Evolutionary conservation across 2,888 invertebrate genomes (phyloP).

Genomic region (Spilosoma lubricipeda): DNA sequence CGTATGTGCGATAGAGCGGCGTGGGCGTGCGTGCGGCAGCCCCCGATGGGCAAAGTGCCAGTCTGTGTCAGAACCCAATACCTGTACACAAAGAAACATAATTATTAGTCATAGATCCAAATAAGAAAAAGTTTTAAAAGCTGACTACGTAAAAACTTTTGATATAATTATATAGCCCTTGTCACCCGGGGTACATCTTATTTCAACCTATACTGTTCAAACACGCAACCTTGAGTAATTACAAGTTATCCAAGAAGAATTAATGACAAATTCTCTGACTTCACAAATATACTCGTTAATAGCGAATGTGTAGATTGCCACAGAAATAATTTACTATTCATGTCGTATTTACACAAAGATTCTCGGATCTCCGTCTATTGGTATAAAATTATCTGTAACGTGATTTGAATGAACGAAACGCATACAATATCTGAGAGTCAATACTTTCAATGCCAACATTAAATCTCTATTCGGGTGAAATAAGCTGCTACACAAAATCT

Average conservation of each 20-base stretch:
- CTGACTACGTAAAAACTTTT: too few species aligned
- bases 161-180: conserved; percentile 22
- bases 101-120: neutral
- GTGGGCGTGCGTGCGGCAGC: conserved; percentile 94
- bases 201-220: too few species aligned
- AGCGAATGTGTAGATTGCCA: too few species aligned
- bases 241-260: too few species aligned
- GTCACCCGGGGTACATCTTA: neutral
- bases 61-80: conserved; percentile 95
- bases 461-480: neutral
- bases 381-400: neutral
- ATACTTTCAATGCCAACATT: neutral
- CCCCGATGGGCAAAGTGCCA: conserved; percentile 98
- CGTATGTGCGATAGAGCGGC: conserved; percentile 95
- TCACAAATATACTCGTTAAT: too few species aligned
- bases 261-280: too few species aligned
- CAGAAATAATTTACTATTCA: too few species aligned
- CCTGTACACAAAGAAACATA: conserved; percentile 83
- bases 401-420: neutral
- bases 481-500: too few species aligned
- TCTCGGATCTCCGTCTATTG: too few species aligned
- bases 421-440: neutral
- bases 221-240: too few species aligned
- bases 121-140: neutral
- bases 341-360: too few species aligned